Conservation (phyloP, 1,140 invertebrate genomes). For the Neodiprion pinetum region DNA sequence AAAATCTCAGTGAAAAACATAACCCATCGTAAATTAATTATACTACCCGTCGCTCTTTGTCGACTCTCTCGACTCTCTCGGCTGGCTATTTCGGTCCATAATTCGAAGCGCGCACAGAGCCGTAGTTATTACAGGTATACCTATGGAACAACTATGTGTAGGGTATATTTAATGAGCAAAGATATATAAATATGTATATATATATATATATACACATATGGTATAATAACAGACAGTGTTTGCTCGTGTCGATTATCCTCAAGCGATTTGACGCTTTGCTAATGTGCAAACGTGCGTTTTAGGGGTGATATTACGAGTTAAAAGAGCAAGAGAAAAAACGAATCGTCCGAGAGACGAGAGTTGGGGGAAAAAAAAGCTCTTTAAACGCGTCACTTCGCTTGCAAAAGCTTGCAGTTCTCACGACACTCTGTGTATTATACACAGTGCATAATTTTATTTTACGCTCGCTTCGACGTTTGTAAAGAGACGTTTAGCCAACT, state of each 20-base stretch:
- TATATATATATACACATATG: not conserved
- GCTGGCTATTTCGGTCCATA: not conserved
- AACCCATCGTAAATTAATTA: too few relatives aligned
- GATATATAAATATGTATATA: not conserved
- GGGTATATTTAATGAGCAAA: not conserved
- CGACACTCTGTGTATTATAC: not conserved
- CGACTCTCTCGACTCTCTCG: not conserved
- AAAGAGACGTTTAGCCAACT: too few relatives aligned
- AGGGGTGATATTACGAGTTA: not conserved
- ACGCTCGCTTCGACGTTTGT: too few relatives aligned
- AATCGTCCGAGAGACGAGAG: not conserved
- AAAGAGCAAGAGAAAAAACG: not conserved
- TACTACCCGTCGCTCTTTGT: too few relatives aligned
- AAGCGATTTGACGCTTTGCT: constrained; percentile 1
- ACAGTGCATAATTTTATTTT: too few relatives aligned
- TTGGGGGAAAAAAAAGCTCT: not conserved
- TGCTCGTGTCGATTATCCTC: not conserved
- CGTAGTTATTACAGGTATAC: not conserved
- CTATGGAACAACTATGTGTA: not conserved
- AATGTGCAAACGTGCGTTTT: not conserved
- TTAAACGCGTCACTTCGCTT: not conserved
- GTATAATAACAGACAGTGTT: too few relatives aligned
- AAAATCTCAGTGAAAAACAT: too few relatives aligned
- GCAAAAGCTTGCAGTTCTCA: not conserved
- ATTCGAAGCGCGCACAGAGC: not conserved